A percentile compares a stretch with the other conserved stretches of the same genome.
Evolutionary conservation across 2,797 vertebrate genomes (phyloP).

Genomic region (Enteromius mattozi): DNA sequence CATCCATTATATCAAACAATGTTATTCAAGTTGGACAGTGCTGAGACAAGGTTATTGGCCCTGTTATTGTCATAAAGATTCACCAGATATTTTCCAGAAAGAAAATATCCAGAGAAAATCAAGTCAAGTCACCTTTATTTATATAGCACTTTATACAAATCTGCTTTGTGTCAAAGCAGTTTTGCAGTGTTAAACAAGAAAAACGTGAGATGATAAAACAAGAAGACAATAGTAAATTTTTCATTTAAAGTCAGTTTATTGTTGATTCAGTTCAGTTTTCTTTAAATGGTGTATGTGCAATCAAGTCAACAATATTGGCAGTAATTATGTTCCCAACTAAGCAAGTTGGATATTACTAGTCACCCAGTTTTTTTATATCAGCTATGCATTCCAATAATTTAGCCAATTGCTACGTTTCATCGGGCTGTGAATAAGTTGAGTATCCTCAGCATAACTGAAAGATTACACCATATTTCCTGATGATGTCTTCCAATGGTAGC

Average conservation of each 20-base stretch:
- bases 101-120: not conserved
- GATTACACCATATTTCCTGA: not conserved
- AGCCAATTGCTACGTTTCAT: not conserved
- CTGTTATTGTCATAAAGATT: not conserved
- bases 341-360: not conserved
- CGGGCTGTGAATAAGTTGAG: not conserved
- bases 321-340: not conserved
- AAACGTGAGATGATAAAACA: not conserved
- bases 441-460: not conserved
- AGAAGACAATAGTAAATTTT: not conserved
- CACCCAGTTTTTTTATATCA: too few species aligned
- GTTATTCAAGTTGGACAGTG: slow-evolving; percentile 11
- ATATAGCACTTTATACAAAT: not conserved
- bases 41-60: not conserved
- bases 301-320: not conserved
- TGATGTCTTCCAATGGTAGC: not conserved
- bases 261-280: not conserved
- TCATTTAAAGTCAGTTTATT: not conserved
- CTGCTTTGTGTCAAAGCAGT: not conserved
- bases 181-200: not conserved
- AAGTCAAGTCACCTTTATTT: not conserved
- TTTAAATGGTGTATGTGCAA: not conserved
- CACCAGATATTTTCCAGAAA: not conserved
- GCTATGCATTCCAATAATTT: not conserved
- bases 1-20: not conserved